phyloP scores from a whole-genome alignment of 2,797 vertebrate species.

The Xenentodon cancila region DNA sequence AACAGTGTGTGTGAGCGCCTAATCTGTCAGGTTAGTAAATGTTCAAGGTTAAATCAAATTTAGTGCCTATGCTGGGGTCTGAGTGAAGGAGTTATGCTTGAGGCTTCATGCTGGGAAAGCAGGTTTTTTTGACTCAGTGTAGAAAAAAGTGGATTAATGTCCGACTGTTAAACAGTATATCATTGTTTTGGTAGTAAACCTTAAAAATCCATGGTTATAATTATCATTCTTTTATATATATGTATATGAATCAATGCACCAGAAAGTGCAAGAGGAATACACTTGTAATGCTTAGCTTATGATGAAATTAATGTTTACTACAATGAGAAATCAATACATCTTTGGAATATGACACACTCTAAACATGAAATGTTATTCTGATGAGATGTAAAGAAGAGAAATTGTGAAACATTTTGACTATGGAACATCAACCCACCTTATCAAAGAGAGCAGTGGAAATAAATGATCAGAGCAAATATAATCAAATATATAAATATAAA shows the following conservation, averaged over 20 bases:
- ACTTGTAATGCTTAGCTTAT: too few relatives aligned
- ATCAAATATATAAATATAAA: too few relatives aligned
- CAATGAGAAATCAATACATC: neutral
- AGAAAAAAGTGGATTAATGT: neutral
- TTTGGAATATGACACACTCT: neutral
- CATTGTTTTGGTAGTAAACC: too few relatives aligned
- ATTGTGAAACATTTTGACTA: neutral
- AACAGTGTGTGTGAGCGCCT: conserved; percentile 45
- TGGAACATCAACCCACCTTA: neutral
- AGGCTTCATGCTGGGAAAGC: conserved; percentile 32
- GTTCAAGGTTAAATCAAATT: conserved; percentile 70
- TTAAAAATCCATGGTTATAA: too few relatives aligned
- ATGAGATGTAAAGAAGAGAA: too few relatives aligned
- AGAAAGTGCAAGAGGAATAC: too few relatives aligned
- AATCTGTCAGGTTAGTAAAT: conserved; percentile 59
- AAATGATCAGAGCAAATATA: too few relatives aligned
- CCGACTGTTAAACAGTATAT: too few relatives aligned
- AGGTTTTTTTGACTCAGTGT: conserved; percentile 4
- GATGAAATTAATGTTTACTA: too few relatives aligned
- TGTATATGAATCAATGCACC: too few relatives aligned
- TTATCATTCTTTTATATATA: too few relatives aligned
- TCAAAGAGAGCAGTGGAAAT: too few relatives aligned
- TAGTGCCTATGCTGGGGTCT: conserved; percentile 62
- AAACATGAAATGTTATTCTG: neutral
- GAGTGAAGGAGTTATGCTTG: conserved; percentile 19